Conservation (phyloP, 2,888 invertebrate genomes). For the Lepetodrilus schrolli region DNA sequence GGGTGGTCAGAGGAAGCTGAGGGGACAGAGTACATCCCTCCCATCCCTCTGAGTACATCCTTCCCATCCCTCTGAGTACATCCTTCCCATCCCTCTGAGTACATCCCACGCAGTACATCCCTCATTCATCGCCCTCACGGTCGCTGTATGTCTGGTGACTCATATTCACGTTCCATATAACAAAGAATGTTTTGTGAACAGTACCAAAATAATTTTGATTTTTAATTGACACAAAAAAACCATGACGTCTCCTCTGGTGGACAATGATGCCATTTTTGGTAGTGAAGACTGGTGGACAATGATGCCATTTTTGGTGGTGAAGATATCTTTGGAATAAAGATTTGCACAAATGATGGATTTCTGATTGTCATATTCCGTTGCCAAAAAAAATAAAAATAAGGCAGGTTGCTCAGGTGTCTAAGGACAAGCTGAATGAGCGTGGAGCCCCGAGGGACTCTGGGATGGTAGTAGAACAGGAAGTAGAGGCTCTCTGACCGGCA, state of each 20-base stretch:
- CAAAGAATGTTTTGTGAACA: not conserved
- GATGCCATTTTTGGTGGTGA: no score
- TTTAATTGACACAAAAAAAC: not conserved
- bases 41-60: not conserved
- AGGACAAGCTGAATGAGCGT: not conserved
- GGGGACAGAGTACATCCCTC: not conserved
- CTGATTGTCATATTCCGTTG: not conserved
- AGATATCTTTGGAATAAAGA: no score
- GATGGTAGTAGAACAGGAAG: constrained; percentile 20
- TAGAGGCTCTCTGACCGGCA: constrained; percentile 32
- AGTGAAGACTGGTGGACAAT: not conserved
- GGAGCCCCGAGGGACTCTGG: constrained; percentile 24
- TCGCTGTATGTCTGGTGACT: not conserved
- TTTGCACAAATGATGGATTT: no score
- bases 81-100: not conserved
- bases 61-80: not conserved
- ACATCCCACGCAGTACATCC: not conserved
- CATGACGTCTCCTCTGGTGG: not conserved
- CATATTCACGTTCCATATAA: not conserved
- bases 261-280: not conserved
- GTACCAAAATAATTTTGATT: not conserved
- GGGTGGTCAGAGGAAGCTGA: not conserved
- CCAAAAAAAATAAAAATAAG: not conserved
- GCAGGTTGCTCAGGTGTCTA: constrained; percentile 9
- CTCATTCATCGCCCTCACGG: not conserved